Base-by-base conservation (phyloP, 2,888 invertebrate species). In the Nemapogon koenigi region DNA sequence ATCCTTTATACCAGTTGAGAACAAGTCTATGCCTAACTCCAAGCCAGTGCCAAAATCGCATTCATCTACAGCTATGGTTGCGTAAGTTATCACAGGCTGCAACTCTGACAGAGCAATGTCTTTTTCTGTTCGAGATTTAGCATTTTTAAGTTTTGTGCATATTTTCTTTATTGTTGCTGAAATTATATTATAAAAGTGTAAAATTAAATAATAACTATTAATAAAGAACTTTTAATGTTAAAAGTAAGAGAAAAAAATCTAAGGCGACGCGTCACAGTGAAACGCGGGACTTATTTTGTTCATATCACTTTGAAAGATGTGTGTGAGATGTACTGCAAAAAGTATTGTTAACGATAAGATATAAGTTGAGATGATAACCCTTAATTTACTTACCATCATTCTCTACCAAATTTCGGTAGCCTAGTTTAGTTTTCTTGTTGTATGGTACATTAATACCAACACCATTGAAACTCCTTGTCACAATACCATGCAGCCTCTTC, bases 21-120 rank as follows among this genome's bases (percentile, higher is more conserved):
- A 92, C 33, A 97, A 68, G 62, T 92, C 88, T 47, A 94, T 85
- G 0, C 94, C 97, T 25, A 92, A 75, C 63, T 97, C 97, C 2
- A 97, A 64, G 0, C 94, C 90, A 38, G 94, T 94, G 0, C 96
- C 97, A 68, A 94, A 97, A 62, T 97, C 97, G 57, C 91, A 90
- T 62, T 98, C 97, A 57, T 97, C 97, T 40, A 91, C 87, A 0
- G 97, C 97, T 60, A 94, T 93, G 60, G 86, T 90, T 4, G 93
- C 88, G 39, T 87, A 86, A 3, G 90, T 93, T 42, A 94, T 84
- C 2, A 94, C 73, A 40, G 92, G 90, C 51, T 94, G 91, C 3
- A 97, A 59, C 17, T 87, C 83, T 15, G 87, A 85, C 42, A 90
- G 73, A 18, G 83, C 67, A 35, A 71, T 76, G 42, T 81, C 71